These are phyloP conservation scores for Clusia tigrina DNA, from an alignment of 2,888 invertebrate genomes.

Conservation along the genomic window DNA sequence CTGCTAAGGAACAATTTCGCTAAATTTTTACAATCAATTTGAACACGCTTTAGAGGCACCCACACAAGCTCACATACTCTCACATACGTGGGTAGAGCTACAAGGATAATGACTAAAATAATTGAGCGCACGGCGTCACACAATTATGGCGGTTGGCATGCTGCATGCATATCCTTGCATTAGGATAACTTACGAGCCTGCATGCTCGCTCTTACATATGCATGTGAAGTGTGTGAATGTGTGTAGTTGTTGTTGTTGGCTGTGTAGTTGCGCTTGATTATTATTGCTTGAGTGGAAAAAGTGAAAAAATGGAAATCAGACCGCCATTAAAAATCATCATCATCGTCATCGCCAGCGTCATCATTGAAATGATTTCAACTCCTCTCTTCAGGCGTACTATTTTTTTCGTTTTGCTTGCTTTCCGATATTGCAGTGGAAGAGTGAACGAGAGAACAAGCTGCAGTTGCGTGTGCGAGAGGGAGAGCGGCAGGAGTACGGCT, in stretches of 20 bases:
- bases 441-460: constrained; percentile 4
- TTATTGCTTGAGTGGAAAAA: constrained; percentile 47
- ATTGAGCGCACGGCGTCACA: constrained; percentile 26
- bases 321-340: constrained; percentile 39
- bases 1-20: too few relatives aligned
- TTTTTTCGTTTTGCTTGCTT: constrained; percentile 3
- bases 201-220: constrained; percentile 22
- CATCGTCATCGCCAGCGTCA: constrained; percentile 14
- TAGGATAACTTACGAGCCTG: constrained; percentile 10
- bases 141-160: constrained; percentile 26
- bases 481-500: neutral
- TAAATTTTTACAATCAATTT: neutral
- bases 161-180: constrained; percentile 1
- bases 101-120: constrained; percentile 11
- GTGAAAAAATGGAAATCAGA: constrained; percentile 39
- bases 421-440: neutral
- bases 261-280: too few relatives aligned
- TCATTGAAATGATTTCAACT: constrained; percentile 18
- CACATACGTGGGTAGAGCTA: too few relatives aligned
- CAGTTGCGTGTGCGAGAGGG: neutral
- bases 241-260: constrained; percentile 27
- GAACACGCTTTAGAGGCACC: neutral
- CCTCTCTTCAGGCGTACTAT: constrained; percentile 21
- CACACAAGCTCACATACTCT: neutral
- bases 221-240: constrained; percentile 16